These are phyloP conservation scores for Acridotheres tristis DNA, from an alignment of 2,797 vertebrate species.

Conservation along the genomic window DNA sequence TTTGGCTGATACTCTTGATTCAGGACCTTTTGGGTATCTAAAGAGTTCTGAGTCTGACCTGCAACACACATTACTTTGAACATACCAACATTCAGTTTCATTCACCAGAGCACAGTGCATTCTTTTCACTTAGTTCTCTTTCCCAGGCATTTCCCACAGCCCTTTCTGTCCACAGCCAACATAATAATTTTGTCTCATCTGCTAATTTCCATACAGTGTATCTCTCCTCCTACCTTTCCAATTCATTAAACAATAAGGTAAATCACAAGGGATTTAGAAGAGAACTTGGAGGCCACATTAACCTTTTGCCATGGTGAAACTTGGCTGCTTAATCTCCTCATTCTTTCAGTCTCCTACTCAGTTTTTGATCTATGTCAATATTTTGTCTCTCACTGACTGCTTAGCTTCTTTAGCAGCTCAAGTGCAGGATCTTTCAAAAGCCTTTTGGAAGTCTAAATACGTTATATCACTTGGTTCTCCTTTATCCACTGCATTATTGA, in stretches of 20 bases:
- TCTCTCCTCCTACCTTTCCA: slow-evolving; percentile 39
- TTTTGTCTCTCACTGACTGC: slow-evolving; percentile 49
- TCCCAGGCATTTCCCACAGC: not conserved
- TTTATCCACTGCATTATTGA: slow-evolving; percentile 42
- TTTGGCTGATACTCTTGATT: not conserved
- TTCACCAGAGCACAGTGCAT: rapidly evolving
- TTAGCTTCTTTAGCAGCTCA: slow-evolving; percentile 38
- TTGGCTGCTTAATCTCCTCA: slow-evolving; percentile 39
- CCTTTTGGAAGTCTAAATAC: slow-evolving; percentile 48
- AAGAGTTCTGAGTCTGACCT: not conserved
- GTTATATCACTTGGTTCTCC: not conserved
- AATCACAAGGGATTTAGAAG: slow-evolving; percentile 31
- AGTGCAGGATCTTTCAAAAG: slow-evolving; percentile 31
- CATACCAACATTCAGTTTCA: not conserved
- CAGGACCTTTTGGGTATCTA: not conserved
- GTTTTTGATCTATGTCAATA: slow-evolving; percentile 61
- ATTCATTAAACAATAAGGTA: slow-evolving; percentile 53
- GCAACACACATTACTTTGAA: not conserved
- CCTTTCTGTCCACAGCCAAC: not conserved
- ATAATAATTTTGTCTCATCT: slow-evolving; percentile 23
- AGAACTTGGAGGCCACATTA: slow-evolving; percentile 43
- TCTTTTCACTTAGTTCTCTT: not conserved
- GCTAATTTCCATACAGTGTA: not conserved
- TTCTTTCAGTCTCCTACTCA: slow-evolving; percentile 41
- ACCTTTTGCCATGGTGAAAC: slow-evolving; percentile 37